Base-by-base conservation (phyloP, 1,140 invertebrate genomes). In the Conus ventricosus region DNA sequence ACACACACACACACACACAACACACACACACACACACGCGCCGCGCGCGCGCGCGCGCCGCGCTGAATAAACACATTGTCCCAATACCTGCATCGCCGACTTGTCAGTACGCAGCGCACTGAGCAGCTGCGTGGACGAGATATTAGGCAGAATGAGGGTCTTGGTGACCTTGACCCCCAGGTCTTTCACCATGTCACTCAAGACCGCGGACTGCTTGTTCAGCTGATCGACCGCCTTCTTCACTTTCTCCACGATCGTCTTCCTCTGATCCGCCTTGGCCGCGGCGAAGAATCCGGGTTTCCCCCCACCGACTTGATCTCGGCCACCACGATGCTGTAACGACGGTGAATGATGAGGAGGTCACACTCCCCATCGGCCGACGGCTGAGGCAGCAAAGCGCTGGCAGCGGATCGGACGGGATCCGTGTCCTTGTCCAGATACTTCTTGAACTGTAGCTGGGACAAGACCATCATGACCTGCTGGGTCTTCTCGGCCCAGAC, bases 1-100 rank as follows among this genome's bases (percentile, higher is more conserved):
- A 60, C 15, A 60, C 15, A 60, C 8, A 15, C 15, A 60, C 8
- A 60, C 15, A 15, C 57, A 60, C 57, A 60, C 57, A 60, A 51
- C 80, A 81, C 80, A 81, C 80, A 51, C 80, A 81, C 80, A 81
- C 80, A 81, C 80, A 81, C 80, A 81, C 80, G 23, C 80, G 11
- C 80, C 80, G 39, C 80, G 11, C 80, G 23, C 80, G 11, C 80
- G 39, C 80, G 1, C 80, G 39, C 80, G 39, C 39, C 80, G 39
- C 80, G 8, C 80, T 27, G 39, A 23, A 23, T 4, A 67, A 67
- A 67, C 13, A 13, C 11, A 67, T 0, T 15, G 20, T 67, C 60
- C 13, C 20, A 67, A 15, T 23, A 67, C 60, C 60, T 67, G 60
- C 20, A 23, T 23, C 39, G 11, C 71, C 20, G 20, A n/a, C 13